Evolutionary conservation across 2,797 vertebrate genomes (phyloP).

Genomic region (Sebastiscus albofasciatus): DNA sequence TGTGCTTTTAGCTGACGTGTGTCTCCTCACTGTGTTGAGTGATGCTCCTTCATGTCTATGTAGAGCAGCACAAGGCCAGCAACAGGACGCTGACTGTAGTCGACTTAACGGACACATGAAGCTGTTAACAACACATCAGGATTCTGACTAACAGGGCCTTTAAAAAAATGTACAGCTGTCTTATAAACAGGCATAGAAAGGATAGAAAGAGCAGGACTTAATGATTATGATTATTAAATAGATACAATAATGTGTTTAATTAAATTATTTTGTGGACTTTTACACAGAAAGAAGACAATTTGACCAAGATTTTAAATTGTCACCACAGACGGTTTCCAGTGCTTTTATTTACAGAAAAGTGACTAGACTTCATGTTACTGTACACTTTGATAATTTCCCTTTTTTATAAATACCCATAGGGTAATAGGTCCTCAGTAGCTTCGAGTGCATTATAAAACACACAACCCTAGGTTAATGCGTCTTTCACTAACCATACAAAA

Average conservation of each 20-base stretch:
- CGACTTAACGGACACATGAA: no score
- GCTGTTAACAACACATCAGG: no score
- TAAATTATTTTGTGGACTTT: neutral
- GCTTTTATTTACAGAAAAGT: conserved; percentile 99
- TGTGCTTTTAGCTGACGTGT: no score
- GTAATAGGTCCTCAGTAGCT: conserved; percentile 99
- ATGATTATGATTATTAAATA: neutral
- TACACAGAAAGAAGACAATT: conserved; percentile 2
- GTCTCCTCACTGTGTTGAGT: no score
- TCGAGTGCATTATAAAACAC: conserved; percentile 97
- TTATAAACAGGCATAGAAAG: neutral
- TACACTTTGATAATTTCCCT: conserved; percentile 94
- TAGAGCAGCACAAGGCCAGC: no score
- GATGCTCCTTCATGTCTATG: no score
- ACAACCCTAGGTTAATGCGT: conserved; percentile 97
- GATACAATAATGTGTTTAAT: neutral
- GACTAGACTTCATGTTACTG: conserved; percentile 93
- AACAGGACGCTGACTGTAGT: no score
- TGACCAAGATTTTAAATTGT: conserved; percentile 78
- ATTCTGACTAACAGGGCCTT: no score
- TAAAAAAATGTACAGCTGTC: neutral
- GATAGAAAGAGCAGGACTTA: neutral
- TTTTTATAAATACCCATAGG: conserved; percentile 99
- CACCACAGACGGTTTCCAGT: conserved; percentile 91
- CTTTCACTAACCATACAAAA: conserved; percentile 88